Evolutionary conservation across 2,888 invertebrate species (phyloP), one percentile per base, ranked within the genome.

Genomic region (Tiliacea aurago): DNA sequence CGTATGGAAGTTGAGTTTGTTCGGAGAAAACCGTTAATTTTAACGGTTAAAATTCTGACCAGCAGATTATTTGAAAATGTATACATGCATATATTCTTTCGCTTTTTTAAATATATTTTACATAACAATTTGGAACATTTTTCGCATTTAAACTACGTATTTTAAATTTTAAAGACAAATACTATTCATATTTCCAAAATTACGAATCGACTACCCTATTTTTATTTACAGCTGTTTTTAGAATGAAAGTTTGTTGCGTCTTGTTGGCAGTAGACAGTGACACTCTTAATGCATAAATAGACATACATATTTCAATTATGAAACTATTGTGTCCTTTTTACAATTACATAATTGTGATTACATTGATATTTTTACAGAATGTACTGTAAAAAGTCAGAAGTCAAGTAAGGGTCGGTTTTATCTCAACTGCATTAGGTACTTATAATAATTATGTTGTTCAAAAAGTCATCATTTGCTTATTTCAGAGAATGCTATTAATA

Each of bases 41-140:
- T 66, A 72, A 85, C 82, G 76, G 80, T 83, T 74, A 65, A 78
- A 79, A 75, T 81, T 91, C 94, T 94, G 94, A 87, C 94, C 94
- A 91, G 94, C 94, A 94, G 94, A 94, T 86, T 86, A 81, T 74
- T 80, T 80, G 74, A 79, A 70, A 70, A 78, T 76, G 43, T 81
- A 81, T 81, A 84, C 74, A 80, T 80, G 83, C 41, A 72, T 78
- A 77, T 69, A 23, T 79, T 78, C 72, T 72, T 71, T 77, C 70
- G 76, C 80, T 59, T 81, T 71, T 79, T 77, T n/a, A 55, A 72
- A 75, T 55, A 45, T 71, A 68, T 78, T 80, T 72, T 70, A 72
- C 53, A 61, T 65, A 72, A 43, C 62, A 71, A 64, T 69, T 77
- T 67, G 66, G 47, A 74, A 74, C 28, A 55, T 76, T 72, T 84